Percentiles rank a stretch among this genome's conserved stretches.
These are phyloP conservation scores for Colistium nudipinnis DNA, from an alignment of 2,113 vertebrate species.

Conservation along the genomic window DNA sequence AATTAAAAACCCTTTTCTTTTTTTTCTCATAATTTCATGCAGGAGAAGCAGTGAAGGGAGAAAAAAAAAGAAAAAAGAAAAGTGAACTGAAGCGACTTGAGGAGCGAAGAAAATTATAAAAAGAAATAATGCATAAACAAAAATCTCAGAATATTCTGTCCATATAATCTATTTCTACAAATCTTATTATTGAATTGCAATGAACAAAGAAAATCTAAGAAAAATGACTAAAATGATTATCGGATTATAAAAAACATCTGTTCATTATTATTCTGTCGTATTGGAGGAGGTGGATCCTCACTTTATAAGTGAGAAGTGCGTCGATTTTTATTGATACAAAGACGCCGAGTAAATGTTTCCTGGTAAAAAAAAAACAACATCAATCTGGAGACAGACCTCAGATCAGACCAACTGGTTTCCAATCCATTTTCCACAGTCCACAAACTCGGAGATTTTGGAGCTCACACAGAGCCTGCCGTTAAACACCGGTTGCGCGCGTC, in stretches of 20 bases:
- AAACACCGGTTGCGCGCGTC: slow-evolving; percentile 51
- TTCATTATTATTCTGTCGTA: too few species aligned
- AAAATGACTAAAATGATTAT: neutral
- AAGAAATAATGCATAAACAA: neutral
- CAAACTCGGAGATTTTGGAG: neutral
- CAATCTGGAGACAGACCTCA: too few species aligned
- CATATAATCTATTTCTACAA: neutral
- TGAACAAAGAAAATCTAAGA: neutral
- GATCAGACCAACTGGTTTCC: too few species aligned
- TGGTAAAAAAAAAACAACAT: too few species aligned
- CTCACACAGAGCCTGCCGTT: slow-evolving; percentile 33
- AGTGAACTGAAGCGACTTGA: neutral
- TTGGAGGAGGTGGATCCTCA: too few species aligned
- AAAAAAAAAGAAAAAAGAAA: slow-evolving; percentile 13
- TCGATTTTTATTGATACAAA: too few species aligned
- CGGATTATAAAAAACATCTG: too few species aligned
- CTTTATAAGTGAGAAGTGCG: too few species aligned
- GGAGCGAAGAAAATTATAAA: neutral
- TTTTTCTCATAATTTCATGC: slow-evolving; percentile 12
- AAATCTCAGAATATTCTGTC: neutral
- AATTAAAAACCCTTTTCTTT: slow-evolving; percentile 8
- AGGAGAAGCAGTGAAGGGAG: neutral
- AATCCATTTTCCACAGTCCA: too few species aligned
- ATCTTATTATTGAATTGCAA: neutral
- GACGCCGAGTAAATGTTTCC: too few species aligned